Conservation (phyloP, 2,888 invertebrate genomes). For the Cheiracanthium punctorium region DNA sequence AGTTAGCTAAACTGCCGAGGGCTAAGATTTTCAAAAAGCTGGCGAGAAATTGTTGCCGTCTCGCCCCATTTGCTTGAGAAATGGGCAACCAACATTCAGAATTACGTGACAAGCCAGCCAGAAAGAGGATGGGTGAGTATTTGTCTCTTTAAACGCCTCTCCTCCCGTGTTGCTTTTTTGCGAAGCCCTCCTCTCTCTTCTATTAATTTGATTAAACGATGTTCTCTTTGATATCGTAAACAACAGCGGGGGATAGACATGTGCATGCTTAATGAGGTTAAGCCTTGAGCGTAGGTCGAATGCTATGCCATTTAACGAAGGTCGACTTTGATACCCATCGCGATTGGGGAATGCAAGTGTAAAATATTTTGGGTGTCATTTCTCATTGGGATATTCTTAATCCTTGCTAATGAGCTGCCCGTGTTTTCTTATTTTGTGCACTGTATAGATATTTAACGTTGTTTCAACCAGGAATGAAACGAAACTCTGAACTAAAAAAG, state of each 20-base stretch:
- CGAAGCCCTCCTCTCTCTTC: constrained; percentile 5
- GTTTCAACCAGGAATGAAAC: too few species aligned
- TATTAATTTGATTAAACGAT: constrained; percentile 32
- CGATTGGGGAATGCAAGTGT: constrained; percentile 29
- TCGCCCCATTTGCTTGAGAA: constrained; percentile 40
- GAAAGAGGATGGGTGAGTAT: constrained; percentile 63
- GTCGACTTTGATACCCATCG: constrained; percentile 41
- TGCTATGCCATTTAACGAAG: constrained; percentile 60
- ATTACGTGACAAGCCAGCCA: constrained; percentile 55
- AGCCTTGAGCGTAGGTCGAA: constrained; percentile 67
- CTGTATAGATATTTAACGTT: neutral
- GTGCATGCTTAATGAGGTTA: constrained; percentile 56
- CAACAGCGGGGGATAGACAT: constrained; percentile 43
- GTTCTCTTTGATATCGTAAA: constrained; percentile 51
- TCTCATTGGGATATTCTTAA: constrained; percentile 29
- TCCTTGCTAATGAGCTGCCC: constrained; percentile 24
- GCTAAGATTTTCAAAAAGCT: neutral
- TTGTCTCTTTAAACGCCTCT: neutral
- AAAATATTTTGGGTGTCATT: constrained; percentile 18
- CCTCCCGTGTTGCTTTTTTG: constrained; percentile 6
- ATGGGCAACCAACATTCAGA: constrained; percentile 67
- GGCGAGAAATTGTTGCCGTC: constrained; percentile 14
- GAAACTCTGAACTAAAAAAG: too few species aligned
- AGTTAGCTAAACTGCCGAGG: neutral
- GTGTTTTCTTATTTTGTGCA: neutral